Evolutionary conservation across 2,113 vertebrate genomes (phyloP), one percentile per base, ranked within the genome.

Genomic region (Blennius ocellaris): DNA sequence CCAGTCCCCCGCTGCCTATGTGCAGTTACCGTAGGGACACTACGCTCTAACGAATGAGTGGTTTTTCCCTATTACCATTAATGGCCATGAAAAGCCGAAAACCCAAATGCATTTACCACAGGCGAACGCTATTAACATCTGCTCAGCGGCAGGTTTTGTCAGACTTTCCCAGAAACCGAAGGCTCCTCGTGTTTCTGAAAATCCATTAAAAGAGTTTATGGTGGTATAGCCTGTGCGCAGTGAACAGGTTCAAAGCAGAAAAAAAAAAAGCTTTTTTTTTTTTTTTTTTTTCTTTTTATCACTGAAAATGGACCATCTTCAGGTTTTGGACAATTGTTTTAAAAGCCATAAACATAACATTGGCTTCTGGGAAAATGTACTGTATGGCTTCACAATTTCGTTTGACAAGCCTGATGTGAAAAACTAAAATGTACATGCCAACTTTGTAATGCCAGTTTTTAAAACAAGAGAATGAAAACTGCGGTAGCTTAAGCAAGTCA

Each of bases 121-220:
- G 45, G 63, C 69, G 65, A 52, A 73, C 7, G 11, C 63, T 56
- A 47, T 78, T 80, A 80, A 56, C 16, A 30, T 56, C 21, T 10
- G 2, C 62, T 69, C 30, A 45, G 17, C 14, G 67, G 36, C 30
- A 68, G 57, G 48, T 75, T 74, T 67, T 30, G 9, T 30, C 14
- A 6, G 59, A 54, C 16, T 73, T 84, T 71, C 73, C 64, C 16
- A 54, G 69, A 78, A 83, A 73, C 16, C 12, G 14, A 62, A 43
- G 17, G 52, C 53, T 49, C 37, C 5, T 6, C 0, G 17, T 62
- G n/a, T 76, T 87, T 76, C 70, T 76, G 61, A 71, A 78, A 86
- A 82, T 51, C 64, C 45, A 86, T 84, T 72, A 73, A 69, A 71
- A 66, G 11, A 72, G 37, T 76, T 64, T 60, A 59, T 21, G 3